Evolutionary conservation across 2,888 invertebrate species (phyloP), one percentile per base, ranked within the genome.

Genomic region (Litoditis marina): DNA sequence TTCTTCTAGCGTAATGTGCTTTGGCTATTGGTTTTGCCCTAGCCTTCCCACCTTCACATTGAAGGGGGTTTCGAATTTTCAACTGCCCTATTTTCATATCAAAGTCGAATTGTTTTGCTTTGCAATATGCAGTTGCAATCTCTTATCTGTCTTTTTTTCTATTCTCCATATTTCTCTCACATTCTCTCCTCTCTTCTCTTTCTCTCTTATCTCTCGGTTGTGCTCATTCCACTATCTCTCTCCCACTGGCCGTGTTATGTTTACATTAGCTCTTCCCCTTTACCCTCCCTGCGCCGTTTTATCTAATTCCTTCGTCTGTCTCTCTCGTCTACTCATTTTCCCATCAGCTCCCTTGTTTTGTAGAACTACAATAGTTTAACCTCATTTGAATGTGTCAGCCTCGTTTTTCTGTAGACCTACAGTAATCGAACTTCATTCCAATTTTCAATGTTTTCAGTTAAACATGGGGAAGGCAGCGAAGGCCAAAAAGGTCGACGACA

Each of bases 381-480:
- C 19, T 42, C 42, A 42, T 42, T 42, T 19, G 42, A 19, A 19
- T 42, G 7, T 36, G 5, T 42, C 4, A 42, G 4, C 16, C 16
- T 42, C 42, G 42, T 19, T 42, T 42, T 42, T 42, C n/a, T 19
- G 42, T 19, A 42, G 3, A 16, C 2, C 42, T 42, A 16, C 19
- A 16, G 42, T 19, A n/a, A n/a, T n/a, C n/a, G n/a, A n/a, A n/a
- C n/a, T n/a, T n/a, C n/a, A n/a, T 39, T 39, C 39, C n/a, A 39
- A 39, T 39, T 39, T n/a, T n/a, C n/a, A 11, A 13, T 11, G 30
- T 62, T 62, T 42, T 52, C 50, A 52, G 44, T 28, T 32, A 39
- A 62, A 66, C 63, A 76, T 76, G 76, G 76, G 76, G 56, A 76
- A 75, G 66, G 28, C 54, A 73, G 76, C 73, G 56, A 76, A 75